These are phyloP conservation scores for Alectoris magna DNA, from an alignment of 2,797 vertebrate genomes.

Conservation along the genomic window DNA sequence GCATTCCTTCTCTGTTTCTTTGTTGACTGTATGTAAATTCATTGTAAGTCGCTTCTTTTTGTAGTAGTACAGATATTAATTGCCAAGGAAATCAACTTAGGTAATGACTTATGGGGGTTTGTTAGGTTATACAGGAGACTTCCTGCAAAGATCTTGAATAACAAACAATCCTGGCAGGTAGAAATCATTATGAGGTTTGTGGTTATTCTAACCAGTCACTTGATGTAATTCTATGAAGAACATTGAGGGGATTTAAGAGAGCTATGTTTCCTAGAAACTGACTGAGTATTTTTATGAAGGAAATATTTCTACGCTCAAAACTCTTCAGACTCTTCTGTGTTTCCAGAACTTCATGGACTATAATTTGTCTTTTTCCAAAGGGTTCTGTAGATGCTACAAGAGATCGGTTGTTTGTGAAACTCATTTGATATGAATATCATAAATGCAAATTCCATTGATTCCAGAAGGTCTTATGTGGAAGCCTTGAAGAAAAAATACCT, in stretches of 20 bases:
- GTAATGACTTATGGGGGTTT: slow-evolving; percentile 54
- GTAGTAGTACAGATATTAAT: slow-evolving; percentile 16
- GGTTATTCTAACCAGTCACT: slow-evolving; percentile 41
- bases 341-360: not conserved
- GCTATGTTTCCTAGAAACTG: slow-evolving; percentile 56
- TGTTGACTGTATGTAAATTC: too few species aligned
- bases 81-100: slow-evolving; percentile 46
- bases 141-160: slow-evolving; percentile 56
- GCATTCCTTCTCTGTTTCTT: too few species aligned
- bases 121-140: slow-evolving; percentile 59
- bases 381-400: slow-evolving; percentile 3
- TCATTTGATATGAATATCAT: slow-evolving; percentile 46
- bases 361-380: slow-evolving; percentile 7
- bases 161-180: slow-evolving; percentile 48
- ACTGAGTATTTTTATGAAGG: slow-evolving; percentile 22
- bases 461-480: slow-evolving; percentile 26
- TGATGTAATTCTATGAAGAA: slow-evolving; percentile 46
- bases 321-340: slow-evolving; percentile 45
- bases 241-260: slow-evolving; percentile 56
- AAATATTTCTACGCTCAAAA: slow-evolving; percentile 32
- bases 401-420: slow-evolving; percentile 41
- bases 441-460: slow-evolving; percentile 56
- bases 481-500: slow-evolving; percentile 43
- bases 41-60: slow-evolving; percentile 6
- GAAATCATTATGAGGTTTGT: slow-evolving; percentile 52